phyloP scores from a whole-genome alignment of 2,113 vertebrate species.

The Mobula birostris region DNA sequence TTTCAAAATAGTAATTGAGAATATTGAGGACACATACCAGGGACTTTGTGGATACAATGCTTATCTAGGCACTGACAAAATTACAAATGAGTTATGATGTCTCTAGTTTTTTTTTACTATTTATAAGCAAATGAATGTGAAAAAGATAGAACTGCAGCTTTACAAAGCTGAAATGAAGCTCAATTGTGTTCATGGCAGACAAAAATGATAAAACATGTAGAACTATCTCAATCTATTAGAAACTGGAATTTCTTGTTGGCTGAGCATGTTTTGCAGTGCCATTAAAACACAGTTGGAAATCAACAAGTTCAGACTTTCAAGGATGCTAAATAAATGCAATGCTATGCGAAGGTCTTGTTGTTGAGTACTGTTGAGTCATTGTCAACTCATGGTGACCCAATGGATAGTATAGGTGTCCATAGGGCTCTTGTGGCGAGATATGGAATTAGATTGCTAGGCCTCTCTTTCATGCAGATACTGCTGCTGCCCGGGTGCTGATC shows the following conservation, averaged over 20 bases:
- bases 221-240: background rate
- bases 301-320: background rate
- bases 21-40: background rate
- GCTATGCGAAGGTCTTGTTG: no score
- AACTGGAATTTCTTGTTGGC: background rate
- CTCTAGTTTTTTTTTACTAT: background rate
- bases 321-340: background rate
- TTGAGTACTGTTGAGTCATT: no score
- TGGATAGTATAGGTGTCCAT: no score
- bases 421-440: no score
- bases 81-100: conserved; percentile 33
- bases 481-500: no score
- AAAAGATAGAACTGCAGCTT: background rate
- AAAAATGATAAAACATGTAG: background rate
- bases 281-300: background rate
- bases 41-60: background rate
- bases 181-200: no score
- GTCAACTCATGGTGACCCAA: no score
- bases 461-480: no score
- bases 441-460: no score
- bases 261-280: background rate
- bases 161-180: background rate
- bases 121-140: conserved; percentile 9
- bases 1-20: background rate
- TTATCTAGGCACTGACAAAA: conserved; percentile 8